Conservation (phyloP, 2,888 invertebrate genomes). For the Tenthredo amoena region DNA sequence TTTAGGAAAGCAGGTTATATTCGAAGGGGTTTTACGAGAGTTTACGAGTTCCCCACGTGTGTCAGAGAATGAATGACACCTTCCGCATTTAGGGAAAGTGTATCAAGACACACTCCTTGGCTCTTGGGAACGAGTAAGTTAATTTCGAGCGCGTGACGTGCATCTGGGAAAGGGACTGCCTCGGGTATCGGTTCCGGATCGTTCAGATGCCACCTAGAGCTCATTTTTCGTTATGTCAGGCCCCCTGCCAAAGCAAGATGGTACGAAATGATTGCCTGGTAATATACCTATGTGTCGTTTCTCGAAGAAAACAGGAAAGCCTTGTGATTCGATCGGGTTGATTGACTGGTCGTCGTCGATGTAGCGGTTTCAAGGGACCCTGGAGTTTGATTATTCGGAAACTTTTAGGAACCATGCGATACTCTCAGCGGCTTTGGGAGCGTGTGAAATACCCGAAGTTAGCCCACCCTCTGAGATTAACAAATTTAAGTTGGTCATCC, state of each 20-base stretch:
- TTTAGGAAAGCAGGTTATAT: neutral
- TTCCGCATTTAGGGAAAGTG: slow-evolving; percentile 45
- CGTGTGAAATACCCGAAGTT: neutral
- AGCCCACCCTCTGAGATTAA: neutral
- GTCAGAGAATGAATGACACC: slow-evolving; percentile 26
- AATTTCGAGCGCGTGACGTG: slow-evolving; percentile 32
- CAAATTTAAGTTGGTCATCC: slow-evolving; percentile 38
- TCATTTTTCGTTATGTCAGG: neutral
- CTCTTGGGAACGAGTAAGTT: slow-evolving; percentile 36
- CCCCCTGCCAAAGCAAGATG: slow-evolving; percentile 20
- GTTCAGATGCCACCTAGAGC: neutral
- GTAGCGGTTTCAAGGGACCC: slow-evolving; percentile 33
- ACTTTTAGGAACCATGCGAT: slow-evolving; percentile 15
- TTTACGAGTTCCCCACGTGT: slow-evolving; percentile 29
- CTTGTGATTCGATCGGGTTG: slow-evolving; percentile 26
- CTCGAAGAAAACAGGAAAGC: neutral
- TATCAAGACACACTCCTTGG: slow-evolving; percentile 13
- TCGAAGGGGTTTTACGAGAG: slow-evolving; percentile 6
- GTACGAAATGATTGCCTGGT: slow-evolving; percentile 17
- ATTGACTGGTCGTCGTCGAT: slow-evolving; percentile 23
- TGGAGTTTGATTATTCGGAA: slow-evolving; percentile 42
- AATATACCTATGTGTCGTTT: slow-evolving; percentile 8
- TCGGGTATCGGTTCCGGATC: neutral
- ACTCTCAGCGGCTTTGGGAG: neutral
- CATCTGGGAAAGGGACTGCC: slow-evolving; percentile 14